phyloP scores from a whole-genome alignment of 1,140 invertebrate species.

The Scaptodrosophila lebanonensis region DNA sequence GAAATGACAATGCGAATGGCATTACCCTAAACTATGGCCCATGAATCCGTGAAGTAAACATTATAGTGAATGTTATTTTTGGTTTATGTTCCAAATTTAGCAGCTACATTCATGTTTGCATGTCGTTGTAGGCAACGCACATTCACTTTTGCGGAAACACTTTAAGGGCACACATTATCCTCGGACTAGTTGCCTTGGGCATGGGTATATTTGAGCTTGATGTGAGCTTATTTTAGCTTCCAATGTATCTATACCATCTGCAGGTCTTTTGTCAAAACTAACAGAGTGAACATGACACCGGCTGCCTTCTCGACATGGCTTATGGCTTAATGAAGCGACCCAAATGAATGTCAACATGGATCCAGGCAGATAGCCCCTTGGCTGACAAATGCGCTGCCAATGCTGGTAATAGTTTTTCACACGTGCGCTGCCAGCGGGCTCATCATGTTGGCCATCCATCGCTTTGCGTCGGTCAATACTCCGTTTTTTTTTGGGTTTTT shows the following conservation, averaged over 20 bases:
- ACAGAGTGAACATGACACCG: conserved; percentile 13
- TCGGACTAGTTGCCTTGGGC: no score
- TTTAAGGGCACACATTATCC: no score
- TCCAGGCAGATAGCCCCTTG: conserved; percentile 19
- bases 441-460: conserved; percentile 49
- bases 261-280: conserved; percentile 2
- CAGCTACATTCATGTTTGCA: no score
- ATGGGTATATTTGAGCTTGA: no score
- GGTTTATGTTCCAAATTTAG: no score
- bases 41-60: no score
- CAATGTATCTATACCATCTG: neutral
- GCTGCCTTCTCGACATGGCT: conserved; percentile 23
- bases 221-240: no score
- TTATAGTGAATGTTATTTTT: no score
- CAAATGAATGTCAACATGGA: conserved; percentile 47
- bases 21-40: no score
- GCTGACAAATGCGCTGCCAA: conserved; percentile 19
- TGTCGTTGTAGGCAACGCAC: no score
- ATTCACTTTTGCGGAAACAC: no score
- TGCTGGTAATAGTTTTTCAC: neutral
- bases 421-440: conserved; percentile 1
- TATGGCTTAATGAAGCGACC: conserved; percentile 68
- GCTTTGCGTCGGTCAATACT: neutral
- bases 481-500: conserved; percentile 5
- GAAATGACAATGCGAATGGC: no score